These are phyloP conservation scores for Lasioglossum villosulum DNA, from an alignment of 2,888 invertebrate species.

Conservation along the genomic window DNA sequence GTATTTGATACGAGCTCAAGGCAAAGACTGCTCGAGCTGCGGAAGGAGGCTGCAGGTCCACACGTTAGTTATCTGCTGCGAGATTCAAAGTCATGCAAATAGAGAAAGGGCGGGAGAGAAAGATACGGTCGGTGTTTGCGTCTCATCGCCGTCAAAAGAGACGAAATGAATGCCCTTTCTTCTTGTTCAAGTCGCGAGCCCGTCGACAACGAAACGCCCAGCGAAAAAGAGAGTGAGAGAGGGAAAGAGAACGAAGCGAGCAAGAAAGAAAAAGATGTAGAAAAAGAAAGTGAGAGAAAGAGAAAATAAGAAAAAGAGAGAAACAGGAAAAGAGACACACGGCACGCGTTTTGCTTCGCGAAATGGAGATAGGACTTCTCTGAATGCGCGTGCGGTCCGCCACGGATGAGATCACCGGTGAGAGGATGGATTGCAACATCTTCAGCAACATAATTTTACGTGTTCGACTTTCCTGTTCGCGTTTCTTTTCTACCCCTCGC, in stretches of 20 bases:
- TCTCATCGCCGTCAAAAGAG: conserved; percentile 82
- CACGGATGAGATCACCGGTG: conserved; percentile 48
- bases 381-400: conserved; percentile 48
- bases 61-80: conserved; percentile 75
- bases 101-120: conserved; percentile 77
- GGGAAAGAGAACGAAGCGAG: not conserved
- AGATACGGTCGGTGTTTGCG: conserved; percentile 79
- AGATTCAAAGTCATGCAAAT: conserved; percentile 84
- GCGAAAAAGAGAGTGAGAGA: not conserved
- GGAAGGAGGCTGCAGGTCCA: conserved; percentile 46
- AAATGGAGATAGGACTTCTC: conserved; percentile 56
- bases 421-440: conserved; percentile 43
- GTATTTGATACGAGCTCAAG: not conserved
- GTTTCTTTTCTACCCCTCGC: conserved; percentile 1
- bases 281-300: not conserved
- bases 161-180: conserved; percentile 75
- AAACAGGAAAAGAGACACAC: conserved; percentile 21
- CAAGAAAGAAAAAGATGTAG: not conserved
- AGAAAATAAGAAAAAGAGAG: not conserved
- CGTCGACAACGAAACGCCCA: conserved; percentile 44
- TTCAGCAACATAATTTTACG: conserved; percentile 49
- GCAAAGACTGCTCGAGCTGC: conserved; percentile 27
- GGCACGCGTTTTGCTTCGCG: conserved; percentile 50
- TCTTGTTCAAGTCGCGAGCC: conserved; percentile 56
- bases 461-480: conserved; percentile 41